Evolutionary conservation across 2,888 invertebrate genomes (phyloP), one percentile per base, ranked within the genome.

Genomic region (Ophioninae sp.): DNA sequence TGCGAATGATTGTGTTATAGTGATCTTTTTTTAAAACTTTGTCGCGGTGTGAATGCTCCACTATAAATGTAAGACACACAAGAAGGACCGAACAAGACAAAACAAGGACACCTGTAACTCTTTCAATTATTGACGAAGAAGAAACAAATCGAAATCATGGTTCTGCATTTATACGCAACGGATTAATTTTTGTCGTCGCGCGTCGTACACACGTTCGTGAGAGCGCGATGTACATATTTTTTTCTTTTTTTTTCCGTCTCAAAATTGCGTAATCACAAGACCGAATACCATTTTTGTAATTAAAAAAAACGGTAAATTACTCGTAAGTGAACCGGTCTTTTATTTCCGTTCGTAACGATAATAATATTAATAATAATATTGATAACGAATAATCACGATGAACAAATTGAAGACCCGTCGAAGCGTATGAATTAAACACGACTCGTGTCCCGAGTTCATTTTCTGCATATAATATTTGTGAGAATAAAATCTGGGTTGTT

Each of bases 201-300:
- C 23, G 41, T n/a, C 44, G 51, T 59, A 58, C 56, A 71, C 51
- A 17, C 68, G 67, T 75, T 30, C 30, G 61, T 39, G 59, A 13
- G n/a, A 58, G 20, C 59, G 67, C 61, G 41, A 72, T 10, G 59
- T 41, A 41, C 30, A 41, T 44, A 58, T 79, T 81, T 13, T 37
- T 30, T 65, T 44, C 22, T 68, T 76, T 76, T 83, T 79, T 76
- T 71, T 81, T 73, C 77, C 72, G 79, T 17, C 1, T 64, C 59
- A 65, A 85, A 84, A 85, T 80, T 81, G 75, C 75, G 84, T 78
- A 75, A 76, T 80, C 76, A 64, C 71, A 86, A 81, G 76, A 83
- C 82, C 83, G 79, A 84, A 73, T 65, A 79, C 75, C 78, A 79
- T 85, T 86, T 88, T 87, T 87, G 87, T 87, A 88, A 87, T 85